Percentiles rank a stretch among this genome's conserved stretches.
Conservation (phyloP, 2,888 invertebrate genomes). For the Aphodius granarius region DNA sequence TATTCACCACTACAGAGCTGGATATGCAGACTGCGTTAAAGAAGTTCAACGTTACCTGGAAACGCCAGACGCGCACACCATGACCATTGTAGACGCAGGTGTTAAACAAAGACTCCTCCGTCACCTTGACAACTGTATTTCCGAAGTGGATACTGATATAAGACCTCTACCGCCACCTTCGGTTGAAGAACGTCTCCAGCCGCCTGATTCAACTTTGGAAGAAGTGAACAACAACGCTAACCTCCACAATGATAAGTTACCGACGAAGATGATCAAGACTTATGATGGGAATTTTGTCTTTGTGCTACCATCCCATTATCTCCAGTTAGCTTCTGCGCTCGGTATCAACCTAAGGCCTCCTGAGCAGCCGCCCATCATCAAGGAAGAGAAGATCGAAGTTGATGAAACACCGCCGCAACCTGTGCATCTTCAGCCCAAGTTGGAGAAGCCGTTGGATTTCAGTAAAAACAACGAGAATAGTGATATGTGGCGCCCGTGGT, state of each 20-base stretch:
- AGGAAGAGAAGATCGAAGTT: constrained; percentile 31
- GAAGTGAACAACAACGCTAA: constrained; percentile 48
- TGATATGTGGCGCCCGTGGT: constrained; percentile 62
- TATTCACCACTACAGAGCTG: constrained; percentile 64
- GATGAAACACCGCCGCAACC: constrained; percentile 19
- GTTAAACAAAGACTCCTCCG: constrained; percentile 62
- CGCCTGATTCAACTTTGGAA: constrained; percentile 51
- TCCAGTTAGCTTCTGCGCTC: constrained; percentile 60
- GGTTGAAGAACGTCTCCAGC: constrained; percentile 44
- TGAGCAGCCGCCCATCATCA: constrained; percentile 19
- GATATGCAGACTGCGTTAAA: constrained; percentile 67
- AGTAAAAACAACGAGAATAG: constrained; percentile 54
- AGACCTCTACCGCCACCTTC: constrained; percentile 30
- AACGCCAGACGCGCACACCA: constrained; percentile 63
- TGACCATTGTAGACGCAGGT: constrained; percentile 60
- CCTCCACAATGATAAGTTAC: constrained; percentile 43
- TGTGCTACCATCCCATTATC: constrained; percentile 63
- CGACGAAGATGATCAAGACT: constrained; percentile 59
- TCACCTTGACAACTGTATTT: constrained; percentile 64
- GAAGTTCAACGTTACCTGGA: constrained; percentile 64
- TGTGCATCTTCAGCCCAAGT: constrained; percentile 31
- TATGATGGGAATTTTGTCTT: constrained; percentile 65
- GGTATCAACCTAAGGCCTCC: constrained; percentile 51
- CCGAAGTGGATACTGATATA: constrained; percentile 61
- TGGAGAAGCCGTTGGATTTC: constrained; percentile 57